A percentile compares a stretch with the other conserved stretches of the same genome.
phyloP scores from a whole-genome alignment of 2,113 vertebrate species.

The Sapajus apella region DNA sequence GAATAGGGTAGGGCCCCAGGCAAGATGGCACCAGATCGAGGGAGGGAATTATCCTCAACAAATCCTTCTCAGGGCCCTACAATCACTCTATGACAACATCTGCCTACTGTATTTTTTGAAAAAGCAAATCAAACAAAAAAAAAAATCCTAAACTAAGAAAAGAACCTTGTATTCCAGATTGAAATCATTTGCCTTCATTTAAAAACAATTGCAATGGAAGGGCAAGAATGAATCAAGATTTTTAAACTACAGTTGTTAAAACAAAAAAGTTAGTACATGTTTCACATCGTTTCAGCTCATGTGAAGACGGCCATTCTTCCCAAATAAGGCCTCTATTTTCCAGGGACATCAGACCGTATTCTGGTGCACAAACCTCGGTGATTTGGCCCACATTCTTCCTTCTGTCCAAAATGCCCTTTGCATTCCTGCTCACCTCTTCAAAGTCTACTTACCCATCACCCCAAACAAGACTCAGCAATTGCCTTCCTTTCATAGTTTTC shows the following conservation, averaged over 20 bases:
- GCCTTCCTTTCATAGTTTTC: neutral
- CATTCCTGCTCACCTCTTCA: neutral
- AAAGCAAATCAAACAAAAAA: neutral
- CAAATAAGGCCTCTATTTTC: neutral
- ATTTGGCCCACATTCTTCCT: neutral
- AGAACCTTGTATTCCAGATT: neutral
- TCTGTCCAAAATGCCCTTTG: neutral
- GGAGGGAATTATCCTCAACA: neutral
- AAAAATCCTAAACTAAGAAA: neutral
- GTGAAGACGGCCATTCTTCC: neutral
- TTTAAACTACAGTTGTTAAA: slow-evolving; percentile 21
- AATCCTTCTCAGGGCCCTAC: neutral
- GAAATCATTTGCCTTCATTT: slow-evolving; percentile 13
- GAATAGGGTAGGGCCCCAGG: neutral
- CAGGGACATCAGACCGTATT: neutral
- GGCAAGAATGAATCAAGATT: neutral
- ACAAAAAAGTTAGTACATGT: neutral
- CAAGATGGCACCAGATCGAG: neutral
- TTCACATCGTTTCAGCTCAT: neutral
- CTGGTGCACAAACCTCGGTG: neutral
- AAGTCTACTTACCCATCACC: neutral
- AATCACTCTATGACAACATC: neutral
- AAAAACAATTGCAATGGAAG: slow-evolving; percentile 5
- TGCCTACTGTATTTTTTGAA: neutral
- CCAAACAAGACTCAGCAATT: neutral